Conservation (phyloP, 2,888 invertebrate species). For the Microdon myrmicae region DNA sequence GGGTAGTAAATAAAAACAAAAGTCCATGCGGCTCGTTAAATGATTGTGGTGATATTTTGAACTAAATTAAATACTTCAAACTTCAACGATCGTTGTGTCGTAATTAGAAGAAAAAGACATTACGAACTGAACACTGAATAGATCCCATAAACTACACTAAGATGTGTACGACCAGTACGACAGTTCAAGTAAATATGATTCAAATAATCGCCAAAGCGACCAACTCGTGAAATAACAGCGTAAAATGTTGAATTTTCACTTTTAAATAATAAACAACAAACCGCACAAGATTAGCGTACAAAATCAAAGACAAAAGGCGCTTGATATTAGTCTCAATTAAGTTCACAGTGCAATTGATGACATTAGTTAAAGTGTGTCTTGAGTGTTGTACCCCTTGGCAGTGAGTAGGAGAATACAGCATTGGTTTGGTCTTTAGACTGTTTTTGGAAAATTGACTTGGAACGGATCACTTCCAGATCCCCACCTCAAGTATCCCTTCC, state of each 20-base stretch:
- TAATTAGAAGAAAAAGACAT: too few relatives aligned
- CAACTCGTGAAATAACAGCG: slow-evolving; percentile 12
- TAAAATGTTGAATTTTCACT: slow-evolving; percentile 35
- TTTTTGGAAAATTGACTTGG: slow-evolving; percentile 21
- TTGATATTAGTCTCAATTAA: too few relatives aligned
- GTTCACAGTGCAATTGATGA: slow-evolving; percentile 26
- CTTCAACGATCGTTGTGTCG: too few relatives aligned
- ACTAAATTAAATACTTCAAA: too few relatives aligned
- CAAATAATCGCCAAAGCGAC: slow-evolving; percentile 26
- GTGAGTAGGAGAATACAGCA: slow-evolving; percentile 37
- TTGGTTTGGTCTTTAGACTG: slow-evolving; percentile 31
- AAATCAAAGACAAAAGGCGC: too few relatives aligned
- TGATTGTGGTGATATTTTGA: too few relatives aligned
- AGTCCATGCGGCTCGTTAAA: too few relatives aligned
- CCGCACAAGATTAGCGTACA: slow-evolving; percentile 1
- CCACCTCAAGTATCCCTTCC: too few relatives aligned
- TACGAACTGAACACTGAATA: too few relatives aligned
- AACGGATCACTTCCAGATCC: too few relatives aligned
- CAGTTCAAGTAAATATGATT: slow-evolving; percentile 22
- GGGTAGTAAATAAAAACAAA: too few relatives aligned
- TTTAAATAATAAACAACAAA: too few relatives aligned
- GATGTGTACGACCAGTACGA: slow-evolving; percentile 4
- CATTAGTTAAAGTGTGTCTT: slow-evolving; percentile 22
- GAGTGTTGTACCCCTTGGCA: slow-evolving; percentile 43
- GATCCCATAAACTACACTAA: slow-evolving; percentile 15